phyloP scores from a whole-genome alignment of 2,113 vertebrate genomes.

The Triplophysa tibetana region DNA sequence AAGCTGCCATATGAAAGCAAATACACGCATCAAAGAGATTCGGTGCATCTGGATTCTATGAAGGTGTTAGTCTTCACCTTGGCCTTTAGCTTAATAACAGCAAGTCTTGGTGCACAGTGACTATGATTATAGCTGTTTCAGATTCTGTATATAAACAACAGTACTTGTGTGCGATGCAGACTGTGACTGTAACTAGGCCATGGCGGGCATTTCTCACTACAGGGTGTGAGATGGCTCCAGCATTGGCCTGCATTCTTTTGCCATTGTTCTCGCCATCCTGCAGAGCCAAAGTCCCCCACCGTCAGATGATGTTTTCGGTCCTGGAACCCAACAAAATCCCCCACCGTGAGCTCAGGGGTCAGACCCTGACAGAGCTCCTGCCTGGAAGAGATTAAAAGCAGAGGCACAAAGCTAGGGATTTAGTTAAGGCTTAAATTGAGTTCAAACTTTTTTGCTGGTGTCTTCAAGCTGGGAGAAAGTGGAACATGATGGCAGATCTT shows the following conservation, averaged over 20 bases:
- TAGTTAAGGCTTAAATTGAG: constrained; percentile 13
- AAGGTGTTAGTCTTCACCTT: neutral
- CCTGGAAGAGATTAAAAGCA: constrained; percentile 39
- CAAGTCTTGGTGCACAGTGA: constrained; percentile 14
- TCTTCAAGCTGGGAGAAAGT: neutral
- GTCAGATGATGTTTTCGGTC: constrained; percentile 45
- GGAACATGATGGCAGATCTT: neutral
- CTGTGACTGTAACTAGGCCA: constrained; percentile 30
- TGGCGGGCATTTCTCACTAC: constrained; percentile 3
- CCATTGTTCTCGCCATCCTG: constrained; percentile 54
- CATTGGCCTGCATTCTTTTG: constrained; percentile 46
- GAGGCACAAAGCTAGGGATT: constrained; percentile 42
- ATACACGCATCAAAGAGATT: neutral
- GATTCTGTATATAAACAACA: constrained; percentile 17
- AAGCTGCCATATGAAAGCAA: constrained; percentile 12
- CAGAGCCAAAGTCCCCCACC: constrained; percentile 39
- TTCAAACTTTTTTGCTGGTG: neutral
- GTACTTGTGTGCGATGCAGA: neutral
- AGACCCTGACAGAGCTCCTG: neutral
- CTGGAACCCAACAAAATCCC: constrained; percentile 47
- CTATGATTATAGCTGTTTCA: constrained; percentile 9
- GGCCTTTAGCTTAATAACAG: neutral
- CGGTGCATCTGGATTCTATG: neutral
- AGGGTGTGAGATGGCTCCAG: constrained; percentile 32
- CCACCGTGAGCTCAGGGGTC: constrained; percentile 3